Evolutionary conservation across 1,140 invertebrate genomes (phyloP).

Genomic region (Drosophila kohkoa): DNA sequence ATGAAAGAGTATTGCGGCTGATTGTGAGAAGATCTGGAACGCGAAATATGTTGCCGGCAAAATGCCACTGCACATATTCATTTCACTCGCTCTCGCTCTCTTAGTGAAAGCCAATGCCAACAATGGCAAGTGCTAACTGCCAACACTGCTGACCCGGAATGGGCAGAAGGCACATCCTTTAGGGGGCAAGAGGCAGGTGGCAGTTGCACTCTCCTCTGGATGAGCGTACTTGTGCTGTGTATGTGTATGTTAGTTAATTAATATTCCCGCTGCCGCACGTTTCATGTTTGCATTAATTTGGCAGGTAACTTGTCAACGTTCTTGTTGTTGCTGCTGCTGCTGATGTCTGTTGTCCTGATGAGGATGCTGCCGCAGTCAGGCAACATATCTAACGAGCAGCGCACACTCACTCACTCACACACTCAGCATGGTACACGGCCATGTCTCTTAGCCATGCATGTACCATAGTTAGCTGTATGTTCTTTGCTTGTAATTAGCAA

Average conservation of each 20-base stretch:
- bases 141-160: conserved; percentile 44
- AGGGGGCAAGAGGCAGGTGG: not conserved
- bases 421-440: not conserved
- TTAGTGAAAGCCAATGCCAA: conserved; percentile 32
- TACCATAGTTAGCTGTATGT: conserved; percentile 57
- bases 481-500: conserved; percentile 77
- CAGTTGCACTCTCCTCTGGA: conserved; percentile 11
- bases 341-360: conserved; percentile 48
- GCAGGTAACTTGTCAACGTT: conserved; percentile 82
- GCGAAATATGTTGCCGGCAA: conserved; percentile 28
- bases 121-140: conserved; percentile 71
- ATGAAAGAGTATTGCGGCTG: conserved; percentile 6
- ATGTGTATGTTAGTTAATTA: conserved; percentile 77
- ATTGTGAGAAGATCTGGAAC: conserved; percentile 20
- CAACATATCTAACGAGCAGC: conserved; percentile 73
- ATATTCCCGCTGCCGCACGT: conserved; percentile 80
- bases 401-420: conserved; percentile 28
- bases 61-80: conserved; percentile 24
- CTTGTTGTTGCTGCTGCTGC: conserved; percentile 46
- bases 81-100: not conserved
- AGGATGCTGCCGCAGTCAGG: conserved; percentile 51
- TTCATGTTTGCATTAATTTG: conserved; percentile 83
- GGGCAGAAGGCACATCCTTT: not conserved
- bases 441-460: conserved; percentile 26
- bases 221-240: conserved; percentile 26